phyloP scores from a whole-genome alignment of 2,888 invertebrate genomes.

The Phragmatobia fuliginosa region DNA sequence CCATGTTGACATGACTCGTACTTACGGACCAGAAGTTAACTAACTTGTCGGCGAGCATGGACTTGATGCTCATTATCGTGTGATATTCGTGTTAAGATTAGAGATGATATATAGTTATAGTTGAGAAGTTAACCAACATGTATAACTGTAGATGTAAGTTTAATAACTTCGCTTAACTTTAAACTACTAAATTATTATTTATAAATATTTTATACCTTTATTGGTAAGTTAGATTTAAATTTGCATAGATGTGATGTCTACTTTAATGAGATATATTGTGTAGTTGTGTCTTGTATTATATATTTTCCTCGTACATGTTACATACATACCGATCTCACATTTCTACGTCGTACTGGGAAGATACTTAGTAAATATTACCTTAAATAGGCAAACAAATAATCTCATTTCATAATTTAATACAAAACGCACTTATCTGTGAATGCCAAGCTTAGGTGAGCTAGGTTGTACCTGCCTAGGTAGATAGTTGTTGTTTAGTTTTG shows the following conservation, averaged over 20 bases:
- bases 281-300: neutral
- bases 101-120: too few relatives aligned
- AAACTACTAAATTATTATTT: neutral
- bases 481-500: neutral
- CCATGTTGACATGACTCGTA: neutral
- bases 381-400: neutral
- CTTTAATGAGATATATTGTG: neutral
- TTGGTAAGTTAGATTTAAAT: neutral
- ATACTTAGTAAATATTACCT: neutral
- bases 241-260: neutral
- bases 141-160: neutral
- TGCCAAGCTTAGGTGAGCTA: neutral
- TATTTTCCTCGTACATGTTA: neutral
- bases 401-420: neutral
- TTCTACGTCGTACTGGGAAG: neutral
- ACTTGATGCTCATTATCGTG: conserved; percentile 17
- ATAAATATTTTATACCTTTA: neutral
- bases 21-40: neutral
- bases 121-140: neutral
- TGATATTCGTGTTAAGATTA: conserved; percentile 21
- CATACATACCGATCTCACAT: neutral
- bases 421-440: neutral
- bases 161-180: neutral
- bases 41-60: neutral
- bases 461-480: too few relatives aligned